Conservation (phyloP, 2,797 vertebrate species). For the Typhlichthys subterraneus region DNA sequence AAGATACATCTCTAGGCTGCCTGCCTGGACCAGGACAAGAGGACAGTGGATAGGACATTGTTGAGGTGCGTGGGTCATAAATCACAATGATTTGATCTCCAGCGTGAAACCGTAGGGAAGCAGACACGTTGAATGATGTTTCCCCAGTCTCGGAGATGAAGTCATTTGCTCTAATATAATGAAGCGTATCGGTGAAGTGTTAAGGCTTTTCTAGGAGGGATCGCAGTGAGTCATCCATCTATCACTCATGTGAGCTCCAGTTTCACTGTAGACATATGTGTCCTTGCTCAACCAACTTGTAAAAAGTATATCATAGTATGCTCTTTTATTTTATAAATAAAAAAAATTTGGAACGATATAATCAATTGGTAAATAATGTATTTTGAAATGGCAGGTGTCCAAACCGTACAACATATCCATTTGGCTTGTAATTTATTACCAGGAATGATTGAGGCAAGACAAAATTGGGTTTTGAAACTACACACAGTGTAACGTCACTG, state of each 20-base stretch:
- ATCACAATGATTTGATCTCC: constrained; percentile 2
- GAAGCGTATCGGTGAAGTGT: constrained; percentile 55
- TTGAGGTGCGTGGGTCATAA: constrained; percentile 1
- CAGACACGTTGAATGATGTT: constrained; percentile 47
- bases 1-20: neutral
- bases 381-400: too few relatives aligned
- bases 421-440: too few relatives aligned
- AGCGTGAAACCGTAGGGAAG: constrained; percentile 17
- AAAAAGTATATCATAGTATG: constrained; percentile 10
- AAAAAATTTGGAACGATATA: too few relatives aligned
- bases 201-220: constrained; percentile 40
- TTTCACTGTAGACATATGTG: constrained; percentile 16
- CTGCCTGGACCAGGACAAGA: constrained; percentile 2
- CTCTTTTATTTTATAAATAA: neutral
- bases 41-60: neutral
- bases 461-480: neutral
- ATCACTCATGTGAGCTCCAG: constrained; percentile 40
- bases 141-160: constrained; percentile 39
- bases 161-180: constrained; percentile 63
- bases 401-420: too few relatives aligned
- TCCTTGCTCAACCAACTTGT: neutral
- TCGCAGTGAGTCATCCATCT: constrained; percentile 38
- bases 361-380: too few relatives aligned
- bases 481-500: constrained; percentile 8
- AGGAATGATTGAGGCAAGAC: too few relatives aligned